Percentiles rank a stretch among this genome's conserved stretches.
phyloP scores from a whole-genome alignment of 1,140 invertebrate genomes.

The Drosophila saltans region DNA sequence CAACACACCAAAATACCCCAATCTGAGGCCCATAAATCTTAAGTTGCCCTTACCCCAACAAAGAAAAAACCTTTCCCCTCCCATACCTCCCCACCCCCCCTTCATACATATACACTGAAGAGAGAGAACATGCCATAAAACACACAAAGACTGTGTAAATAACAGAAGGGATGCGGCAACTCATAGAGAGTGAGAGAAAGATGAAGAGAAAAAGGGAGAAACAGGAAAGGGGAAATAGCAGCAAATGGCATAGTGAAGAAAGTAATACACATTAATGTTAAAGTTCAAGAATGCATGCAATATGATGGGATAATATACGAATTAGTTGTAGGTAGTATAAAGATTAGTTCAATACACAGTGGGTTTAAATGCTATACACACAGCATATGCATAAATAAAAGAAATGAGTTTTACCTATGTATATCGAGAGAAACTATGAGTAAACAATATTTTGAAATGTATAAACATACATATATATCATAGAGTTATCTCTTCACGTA shows the following conservation, averaged over 20 bases:
- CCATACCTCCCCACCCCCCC: not conserved
- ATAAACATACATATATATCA: too few relatives aligned
- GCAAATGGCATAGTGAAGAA: constrained; percentile 1
- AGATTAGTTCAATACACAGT: not conserved
- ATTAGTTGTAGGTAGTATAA: not conserved
- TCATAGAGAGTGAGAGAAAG: constrained; percentile 12
- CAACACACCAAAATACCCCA: constrained; percentile 29
- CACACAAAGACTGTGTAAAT: constrained; percentile 79
- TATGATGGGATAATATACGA: constrained; percentile 6
- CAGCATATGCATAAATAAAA: too few relatives aligned
- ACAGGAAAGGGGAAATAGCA: constrained; percentile 21
- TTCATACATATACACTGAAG: constrained; percentile 59
- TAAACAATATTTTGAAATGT: too few relatives aligned
- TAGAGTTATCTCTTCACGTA: too few relatives aligned
- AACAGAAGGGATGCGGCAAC: constrained; percentile 48
- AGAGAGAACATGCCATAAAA: constrained; percentile 76
- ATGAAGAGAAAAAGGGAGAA: constrained; percentile 12
- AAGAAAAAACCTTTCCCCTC: constrained; percentile 13
- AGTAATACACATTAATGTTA: constrained; percentile 1
- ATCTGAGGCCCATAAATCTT: constrained; percentile 60
- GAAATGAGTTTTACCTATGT: too few relatives aligned
- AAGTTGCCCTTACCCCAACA: constrained; percentile 18
- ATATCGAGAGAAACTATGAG: too few relatives aligned
- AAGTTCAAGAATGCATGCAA: not conserved
- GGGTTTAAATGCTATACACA: too few relatives aligned